Conservation (phyloP, 2,797 vertebrate genomes). For the Sylvia borin region DNA sequence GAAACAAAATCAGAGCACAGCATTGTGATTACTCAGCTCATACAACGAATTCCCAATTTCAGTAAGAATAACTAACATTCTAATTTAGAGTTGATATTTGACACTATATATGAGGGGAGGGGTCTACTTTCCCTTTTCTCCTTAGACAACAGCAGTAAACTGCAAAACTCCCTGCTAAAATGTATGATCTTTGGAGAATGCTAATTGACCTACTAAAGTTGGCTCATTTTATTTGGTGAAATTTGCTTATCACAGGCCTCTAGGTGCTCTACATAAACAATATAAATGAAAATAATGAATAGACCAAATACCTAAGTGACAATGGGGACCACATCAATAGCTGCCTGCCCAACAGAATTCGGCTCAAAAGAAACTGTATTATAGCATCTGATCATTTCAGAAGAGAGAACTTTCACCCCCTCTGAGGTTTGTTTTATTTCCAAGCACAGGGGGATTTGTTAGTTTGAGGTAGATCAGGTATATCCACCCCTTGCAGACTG, state of each 20-base stretch:
- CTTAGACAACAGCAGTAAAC: conserved; percentile 16
- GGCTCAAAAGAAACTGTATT: conserved; percentile 24
- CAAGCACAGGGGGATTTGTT: conserved; percentile 44
- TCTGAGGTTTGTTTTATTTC: conserved; percentile 36
- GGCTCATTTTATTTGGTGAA: conserved; percentile 56
- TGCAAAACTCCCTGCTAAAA: conserved; percentile 42
- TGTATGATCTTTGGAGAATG: conserved; percentile 56
- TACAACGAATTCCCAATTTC: conserved; percentile 54
- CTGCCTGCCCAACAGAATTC: conserved; percentile 20
- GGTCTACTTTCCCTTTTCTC: conserved; percentile 35
- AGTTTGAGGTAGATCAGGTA: conserved; percentile 43
- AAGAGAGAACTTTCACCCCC: background rate
- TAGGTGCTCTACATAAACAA: conserved; percentile 65
- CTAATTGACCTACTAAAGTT: conserved; percentile 70
- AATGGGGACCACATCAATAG: conserved; percentile 64
- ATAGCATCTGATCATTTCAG: conserved; percentile 27
- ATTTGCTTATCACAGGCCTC: conserved; percentile 68
- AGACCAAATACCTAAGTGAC: conserved; percentile 68
- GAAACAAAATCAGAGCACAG: conserved; percentile 55
- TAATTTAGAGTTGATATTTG: conserved; percentile 54
- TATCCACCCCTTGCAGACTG: background rate
- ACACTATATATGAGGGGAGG: background rate
- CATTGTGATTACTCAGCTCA: conserved; percentile 65
- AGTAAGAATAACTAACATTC: conserved; percentile 57
- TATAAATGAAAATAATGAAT: conserved; percentile 67